phyloP scores from a whole-genome alignment of 2,888 invertebrate genomes.

The Plagiodera versicolora region DNA sequence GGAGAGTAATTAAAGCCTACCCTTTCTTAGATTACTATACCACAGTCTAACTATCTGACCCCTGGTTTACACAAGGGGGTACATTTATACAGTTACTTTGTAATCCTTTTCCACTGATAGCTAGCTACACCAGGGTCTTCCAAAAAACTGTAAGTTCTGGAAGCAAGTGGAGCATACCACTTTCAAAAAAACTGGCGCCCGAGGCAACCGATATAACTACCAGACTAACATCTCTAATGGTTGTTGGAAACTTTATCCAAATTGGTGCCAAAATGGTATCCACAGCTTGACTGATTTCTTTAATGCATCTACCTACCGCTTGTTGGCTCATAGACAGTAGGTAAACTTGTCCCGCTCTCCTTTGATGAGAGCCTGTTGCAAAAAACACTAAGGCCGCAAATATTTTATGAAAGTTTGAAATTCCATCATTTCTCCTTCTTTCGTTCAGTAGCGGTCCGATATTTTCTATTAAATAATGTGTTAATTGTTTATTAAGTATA shows the following conservation, averaged over 20 bases:
- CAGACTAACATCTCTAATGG: too few species aligned
- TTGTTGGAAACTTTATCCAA: not conserved
- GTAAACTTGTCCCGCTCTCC: conserved; percentile 17
- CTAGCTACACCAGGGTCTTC: too few species aligned
- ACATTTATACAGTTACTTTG: too few species aligned
- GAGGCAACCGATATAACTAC: too few species aligned
- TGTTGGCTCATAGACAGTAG: conserved; percentile 18
- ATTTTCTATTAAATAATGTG: not conserved
- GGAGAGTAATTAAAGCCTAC: too few species aligned
- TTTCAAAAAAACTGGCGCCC: too few species aligned
- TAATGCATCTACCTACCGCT: conserved; percentile 9
- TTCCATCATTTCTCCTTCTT: not conserved
- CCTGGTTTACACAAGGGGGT: too few species aligned
- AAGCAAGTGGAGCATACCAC: too few species aligned
- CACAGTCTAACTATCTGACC: too few species aligned
- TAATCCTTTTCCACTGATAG: too few species aligned
- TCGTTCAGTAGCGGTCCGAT: not conserved
- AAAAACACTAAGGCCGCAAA: conserved; percentile 19
- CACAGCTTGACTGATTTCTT: conserved; percentile 3
- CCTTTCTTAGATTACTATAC: too few species aligned
- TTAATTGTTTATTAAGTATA: conserved; percentile 3
- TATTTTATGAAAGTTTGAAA: not conserved
- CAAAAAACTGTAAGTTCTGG: too few species aligned
- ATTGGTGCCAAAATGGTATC: not conserved
- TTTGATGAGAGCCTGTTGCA: conserved; percentile 21